Evolutionary conservation across 1,140 invertebrate species (phyloP).

Genomic region (Halictus rubicundus): DNA sequence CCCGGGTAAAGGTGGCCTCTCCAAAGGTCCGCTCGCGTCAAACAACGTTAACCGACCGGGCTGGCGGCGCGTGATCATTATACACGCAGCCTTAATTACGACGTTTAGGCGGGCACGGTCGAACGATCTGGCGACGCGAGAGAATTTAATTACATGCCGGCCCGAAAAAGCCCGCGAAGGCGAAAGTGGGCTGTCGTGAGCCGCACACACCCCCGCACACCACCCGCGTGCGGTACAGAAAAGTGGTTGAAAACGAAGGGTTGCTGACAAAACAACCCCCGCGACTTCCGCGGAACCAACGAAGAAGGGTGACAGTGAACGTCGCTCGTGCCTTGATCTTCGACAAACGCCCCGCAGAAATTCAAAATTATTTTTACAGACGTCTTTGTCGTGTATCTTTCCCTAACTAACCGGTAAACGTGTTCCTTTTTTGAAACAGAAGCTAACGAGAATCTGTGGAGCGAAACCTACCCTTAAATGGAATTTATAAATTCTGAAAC

Average conservation of each 20-base stretch:
- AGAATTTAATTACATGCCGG: constrained; percentile 66
- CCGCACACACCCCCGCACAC: neutral
- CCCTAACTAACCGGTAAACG: no score
- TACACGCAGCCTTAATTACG: constrained; percentile 56
- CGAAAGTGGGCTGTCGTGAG: constrained; percentile 50
- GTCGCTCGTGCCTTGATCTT: neutral
- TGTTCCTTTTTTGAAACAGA: no score
- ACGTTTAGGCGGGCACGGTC: constrained; percentile 59
- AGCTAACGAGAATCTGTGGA: no score
- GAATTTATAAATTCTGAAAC: no score
- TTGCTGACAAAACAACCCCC: constrained; percentile 39
- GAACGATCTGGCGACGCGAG: constrained; percentile 63
- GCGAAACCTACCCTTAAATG: no score
- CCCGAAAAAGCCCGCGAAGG: constrained; percentile 53
- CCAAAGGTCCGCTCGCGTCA: neutral
- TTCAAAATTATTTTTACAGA: no score
- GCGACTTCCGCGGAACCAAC: neutral
- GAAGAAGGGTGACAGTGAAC: neutral
- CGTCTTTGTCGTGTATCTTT: no score
- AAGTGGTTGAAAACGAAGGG: constrained; percentile 46
- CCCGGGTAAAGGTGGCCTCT: neutral
- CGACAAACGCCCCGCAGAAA: no score
- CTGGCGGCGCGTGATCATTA: constrained; percentile 40
- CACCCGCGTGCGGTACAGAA: neutral
- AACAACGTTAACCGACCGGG: constrained; percentile 37